phyloP scores from a whole-genome alignment of 1,140 invertebrate species.

The Pinna nobilis region DNA sequence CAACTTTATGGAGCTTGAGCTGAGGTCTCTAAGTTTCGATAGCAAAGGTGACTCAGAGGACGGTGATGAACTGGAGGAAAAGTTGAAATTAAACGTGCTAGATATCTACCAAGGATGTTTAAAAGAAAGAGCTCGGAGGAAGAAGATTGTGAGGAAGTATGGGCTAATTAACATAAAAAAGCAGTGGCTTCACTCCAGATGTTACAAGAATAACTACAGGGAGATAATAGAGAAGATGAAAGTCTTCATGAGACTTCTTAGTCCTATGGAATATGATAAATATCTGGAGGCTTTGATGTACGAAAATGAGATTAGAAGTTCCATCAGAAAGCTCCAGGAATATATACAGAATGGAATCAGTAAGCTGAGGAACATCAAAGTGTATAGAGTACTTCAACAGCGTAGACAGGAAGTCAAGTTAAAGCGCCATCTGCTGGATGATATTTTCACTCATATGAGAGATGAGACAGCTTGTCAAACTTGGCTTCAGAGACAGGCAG shows the following conservation, averaged over 20 bases:
- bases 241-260: conserved; percentile 84
- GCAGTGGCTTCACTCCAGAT: conserved; percentile 65
- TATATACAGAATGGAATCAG: conserved; percentile 84
- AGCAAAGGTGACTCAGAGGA: conserved; percentile 76
- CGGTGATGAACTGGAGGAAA: conserved; percentile 58
- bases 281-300: conserved; percentile 81
- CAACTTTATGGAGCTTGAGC: conserved; percentile 85
- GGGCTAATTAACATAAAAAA: conserved; percentile 86
- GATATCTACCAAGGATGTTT: conserved; percentile 83
- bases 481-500: conserved; percentile 65
- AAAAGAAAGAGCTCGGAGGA: conserved; percentile 82
- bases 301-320: conserved; percentile 82
- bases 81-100: conserved; percentile 82
- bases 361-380: conserved; percentile 79
- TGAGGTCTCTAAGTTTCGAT: conserved; percentile 80
- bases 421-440: conserved; percentile 74
- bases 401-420: conserved; percentile 79
- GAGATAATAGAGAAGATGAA: conserved; percentile 80
- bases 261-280: conserved; percentile 84
- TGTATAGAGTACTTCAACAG: conserved; percentile 82
- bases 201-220: conserved; percentile 81
- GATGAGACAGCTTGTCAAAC: conserved; percentile 64
- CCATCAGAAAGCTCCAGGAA: conserved; percentile 80
- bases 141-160: conserved; percentile 84
- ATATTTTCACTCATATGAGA: conserved; percentile 68